A percentile compares a stretch with the other conserved stretches of the same genome.
phyloP scores from a whole-genome alignment of 2,113 vertebrate species.

The human region DNA sequence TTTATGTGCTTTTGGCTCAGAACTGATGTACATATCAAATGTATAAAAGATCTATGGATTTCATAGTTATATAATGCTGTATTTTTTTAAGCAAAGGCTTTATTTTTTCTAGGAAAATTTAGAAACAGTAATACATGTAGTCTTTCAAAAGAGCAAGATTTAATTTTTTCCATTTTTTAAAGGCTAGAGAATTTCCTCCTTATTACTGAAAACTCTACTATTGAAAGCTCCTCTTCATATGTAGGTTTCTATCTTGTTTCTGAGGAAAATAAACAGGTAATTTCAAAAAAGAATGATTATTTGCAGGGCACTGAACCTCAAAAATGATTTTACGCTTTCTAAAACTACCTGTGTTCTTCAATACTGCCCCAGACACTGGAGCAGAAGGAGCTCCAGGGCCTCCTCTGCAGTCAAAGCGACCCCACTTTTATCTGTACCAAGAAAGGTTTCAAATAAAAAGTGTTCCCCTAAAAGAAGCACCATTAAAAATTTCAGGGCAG shows the following conservation, averaged over 20 bases:
- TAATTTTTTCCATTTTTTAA: not conserved
- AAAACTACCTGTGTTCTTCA: not conserved
- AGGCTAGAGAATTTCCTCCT: not conserved
- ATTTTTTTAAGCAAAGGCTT: not conserved
- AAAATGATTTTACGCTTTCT: not conserved
- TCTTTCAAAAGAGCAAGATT: not conserved
- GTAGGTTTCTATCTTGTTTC: not conserved
- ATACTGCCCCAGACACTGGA: not conserved
- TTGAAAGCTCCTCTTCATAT: not conserved
- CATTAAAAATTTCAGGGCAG: not conserved
- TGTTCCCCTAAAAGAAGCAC: not conserved
- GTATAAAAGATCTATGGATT: not conserved
- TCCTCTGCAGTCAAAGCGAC: not conserved
- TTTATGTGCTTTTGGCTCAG: not conserved
- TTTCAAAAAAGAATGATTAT: not conserved
- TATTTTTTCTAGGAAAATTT: slow-evolving; percentile 10
- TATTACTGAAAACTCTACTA: not conserved
- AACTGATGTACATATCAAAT: not conserved
- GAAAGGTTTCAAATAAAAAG: not conserved
- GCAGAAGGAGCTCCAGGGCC: not conserved
- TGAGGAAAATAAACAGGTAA: not conserved
- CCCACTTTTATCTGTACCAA: not conserved
- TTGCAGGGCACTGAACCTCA: not conserved
- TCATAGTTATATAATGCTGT: not conserved
- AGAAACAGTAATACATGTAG: not conserved